These are phyloP conservation scores for Neogobius melanostomus DNA, from an alignment of 2,113 vertebrate genomes.

Conservation along the genomic window DNA sequence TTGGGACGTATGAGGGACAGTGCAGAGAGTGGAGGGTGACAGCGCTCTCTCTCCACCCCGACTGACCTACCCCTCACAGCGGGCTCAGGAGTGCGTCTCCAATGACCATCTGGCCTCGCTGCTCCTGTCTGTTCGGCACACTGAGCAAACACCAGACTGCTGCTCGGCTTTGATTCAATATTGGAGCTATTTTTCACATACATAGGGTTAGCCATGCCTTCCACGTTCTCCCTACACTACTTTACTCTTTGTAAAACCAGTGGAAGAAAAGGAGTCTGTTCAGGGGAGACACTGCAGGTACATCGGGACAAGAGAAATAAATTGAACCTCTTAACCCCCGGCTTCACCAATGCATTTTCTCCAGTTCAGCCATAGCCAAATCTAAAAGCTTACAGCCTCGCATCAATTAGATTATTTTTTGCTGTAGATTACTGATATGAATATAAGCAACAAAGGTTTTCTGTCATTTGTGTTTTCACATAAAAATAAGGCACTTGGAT, in stretches of 20 bases:
- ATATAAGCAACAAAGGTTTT: no score
- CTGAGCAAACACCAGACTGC: slow-evolving; percentile 45
- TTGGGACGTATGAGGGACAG: slow-evolving; percentile 14
- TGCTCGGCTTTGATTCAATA: slow-evolving; percentile 53
- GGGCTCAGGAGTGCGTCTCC: slow-evolving; percentile 55
- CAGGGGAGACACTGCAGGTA: no score
- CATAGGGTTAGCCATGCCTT: slow-evolving; percentile 33
- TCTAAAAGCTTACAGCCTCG: no score
- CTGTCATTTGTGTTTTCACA: no score
- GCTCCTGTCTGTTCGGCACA: slow-evolving; percentile 26
- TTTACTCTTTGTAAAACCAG: background rate
- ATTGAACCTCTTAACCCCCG: no score
- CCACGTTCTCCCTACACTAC: background rate
- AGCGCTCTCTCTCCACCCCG: slow-evolving; percentile 44
- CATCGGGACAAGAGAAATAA: no score
- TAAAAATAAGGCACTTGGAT: no score
- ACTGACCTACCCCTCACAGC: slow-evolving; percentile 56
- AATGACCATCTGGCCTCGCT: slow-evolving; percentile 61
- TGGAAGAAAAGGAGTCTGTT: no score
- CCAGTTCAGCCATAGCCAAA: no score
- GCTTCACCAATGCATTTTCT: no score
- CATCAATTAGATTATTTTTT: no score
- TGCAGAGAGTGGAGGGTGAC: slow-evolving; percentile 48
- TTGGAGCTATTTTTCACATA: background rate
- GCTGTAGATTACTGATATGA: no score